A percentile compares a stretch with the other conserved stretches of the same genome.
Conservation (phyloP, 2,113 vertebrate genomes). For the Xiphias gladius region DNA sequence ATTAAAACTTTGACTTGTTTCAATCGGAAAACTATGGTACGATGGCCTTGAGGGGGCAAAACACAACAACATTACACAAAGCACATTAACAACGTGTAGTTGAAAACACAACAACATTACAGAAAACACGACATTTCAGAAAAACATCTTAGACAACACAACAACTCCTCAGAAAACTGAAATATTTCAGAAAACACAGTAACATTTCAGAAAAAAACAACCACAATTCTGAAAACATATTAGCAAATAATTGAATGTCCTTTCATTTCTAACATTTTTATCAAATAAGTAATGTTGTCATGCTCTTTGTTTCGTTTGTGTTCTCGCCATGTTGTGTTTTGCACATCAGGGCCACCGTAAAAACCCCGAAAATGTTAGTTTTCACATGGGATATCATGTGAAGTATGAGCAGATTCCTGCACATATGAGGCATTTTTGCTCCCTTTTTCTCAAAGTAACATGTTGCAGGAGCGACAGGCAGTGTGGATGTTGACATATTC, state of each 20-base stretch:
- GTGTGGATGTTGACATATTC: slow-evolving; percentile 77
- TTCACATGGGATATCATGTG: neutral
- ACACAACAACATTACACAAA: neutral
- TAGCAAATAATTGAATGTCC: neutral
- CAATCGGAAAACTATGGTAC: neutral
- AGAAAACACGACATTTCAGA: neutral
- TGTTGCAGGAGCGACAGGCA: slow-evolving; percentile 51
- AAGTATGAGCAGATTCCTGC: slow-evolving; percentile 7
- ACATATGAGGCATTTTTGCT: slow-evolving; percentile 6
- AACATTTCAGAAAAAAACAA: neutral
- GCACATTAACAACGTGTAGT: neutral
- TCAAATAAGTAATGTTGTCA: neutral
- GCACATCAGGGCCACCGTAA: neutral
- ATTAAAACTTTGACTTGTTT: neutral
- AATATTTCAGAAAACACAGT: neutral
- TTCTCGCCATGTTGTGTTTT: neutral
- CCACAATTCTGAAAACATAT: neutral
- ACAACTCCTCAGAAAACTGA: neutral
- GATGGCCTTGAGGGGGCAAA: neutral
- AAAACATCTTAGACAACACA: neutral
- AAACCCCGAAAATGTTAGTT: neutral
- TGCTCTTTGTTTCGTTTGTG: neutral
- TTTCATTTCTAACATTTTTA: neutral
- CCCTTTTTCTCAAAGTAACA: slow-evolving; percentile 29
- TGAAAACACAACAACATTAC: neutral